Conservation (phyloP, 2,113 vertebrate genomes). For the Grus americana region DNA sequence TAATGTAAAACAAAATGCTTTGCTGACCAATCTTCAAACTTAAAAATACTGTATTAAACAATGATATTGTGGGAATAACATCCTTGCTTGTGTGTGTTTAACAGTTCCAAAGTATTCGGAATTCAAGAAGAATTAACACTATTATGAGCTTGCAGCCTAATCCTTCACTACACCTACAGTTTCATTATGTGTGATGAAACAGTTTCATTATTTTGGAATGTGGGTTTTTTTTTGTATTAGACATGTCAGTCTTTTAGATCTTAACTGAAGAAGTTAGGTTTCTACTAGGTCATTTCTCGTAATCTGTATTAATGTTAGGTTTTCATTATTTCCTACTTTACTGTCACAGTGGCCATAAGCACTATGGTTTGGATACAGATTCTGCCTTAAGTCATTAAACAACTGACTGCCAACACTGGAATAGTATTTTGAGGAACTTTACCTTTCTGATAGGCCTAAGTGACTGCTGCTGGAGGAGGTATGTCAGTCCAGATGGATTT, state of each 20-base stretch:
- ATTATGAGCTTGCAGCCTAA: background rate
- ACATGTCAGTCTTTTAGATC: background rate
- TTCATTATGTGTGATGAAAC: too few species aligned
- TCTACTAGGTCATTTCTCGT: background rate
- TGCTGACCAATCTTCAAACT: background rate
- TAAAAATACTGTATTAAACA: background rate
- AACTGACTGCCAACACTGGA: background rate
- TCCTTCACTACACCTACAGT: background rate
- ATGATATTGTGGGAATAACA: background rate
- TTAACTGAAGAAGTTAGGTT: background rate
- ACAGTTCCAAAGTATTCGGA: background rate
- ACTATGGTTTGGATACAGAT: background rate
- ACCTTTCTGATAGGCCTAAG: background rate
- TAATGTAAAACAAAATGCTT: conserved; percentile 65
- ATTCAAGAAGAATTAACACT: background rate
- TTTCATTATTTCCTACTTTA: background rate
- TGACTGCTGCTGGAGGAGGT: background rate
- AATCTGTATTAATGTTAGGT: background rate
- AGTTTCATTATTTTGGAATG: background rate
- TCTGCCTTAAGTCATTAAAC: background rate
- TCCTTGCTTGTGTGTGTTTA: background rate
- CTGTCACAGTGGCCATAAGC: background rate
- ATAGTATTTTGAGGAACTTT: background rate
- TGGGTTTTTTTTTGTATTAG: background rate
- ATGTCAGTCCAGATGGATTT: background rate